Evolutionary conservation across 2,888 invertebrate genomes (phyloP), one percentile per base, ranked within the genome.

Genomic region (Synergus itoensis): DNA sequence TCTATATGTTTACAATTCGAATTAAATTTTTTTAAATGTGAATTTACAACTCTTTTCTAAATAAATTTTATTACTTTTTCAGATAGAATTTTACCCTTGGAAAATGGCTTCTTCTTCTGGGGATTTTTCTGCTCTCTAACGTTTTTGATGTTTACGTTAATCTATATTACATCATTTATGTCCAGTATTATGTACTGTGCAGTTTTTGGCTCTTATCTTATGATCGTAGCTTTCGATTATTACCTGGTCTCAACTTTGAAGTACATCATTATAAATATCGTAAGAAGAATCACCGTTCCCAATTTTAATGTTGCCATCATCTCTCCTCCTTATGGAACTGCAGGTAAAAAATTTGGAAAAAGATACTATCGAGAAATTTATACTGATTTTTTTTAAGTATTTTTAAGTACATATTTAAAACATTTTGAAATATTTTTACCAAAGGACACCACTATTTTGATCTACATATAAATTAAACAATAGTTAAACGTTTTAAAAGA

Each of bases 221-320:
- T 94, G 14, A 92, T 95, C 65, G 91, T 95, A 82, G 93, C 95
- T 60, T 88, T 96, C 14, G 96, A 96, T 91, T 94, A 94, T 87
- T 95, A 94, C 86, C 83, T 94, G 81, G 95, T 95, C 40, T 94
- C 95, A 45, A 94, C 94, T 91, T 91, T 96, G 84, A 95, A 95
- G 86, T 96, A 95, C 88, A 95, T 96, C 53, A 85, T 96, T 1
- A 92, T 96, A 28, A 96, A 96, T 87, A 93, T 94, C 0, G 89
- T 95, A n/a, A 92, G 96, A 82, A 93, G 96, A 82, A 94, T 94
- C 0, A 93, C 94, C 0, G 94, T 95, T 12, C 88, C 92, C 0
- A 92, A 93, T n/a, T 96, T 95, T 85, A 93, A 94, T 73, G 88
- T 90, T 21, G 96, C 95, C 36, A 91, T 94, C 36, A 89, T 95